A percentile compares a stretch with the other conserved stretches of the same genome.
phyloP scores from a whole-genome alignment of 2,113 vertebrate genomes.

The Eleginops maclovinus region DNA sequence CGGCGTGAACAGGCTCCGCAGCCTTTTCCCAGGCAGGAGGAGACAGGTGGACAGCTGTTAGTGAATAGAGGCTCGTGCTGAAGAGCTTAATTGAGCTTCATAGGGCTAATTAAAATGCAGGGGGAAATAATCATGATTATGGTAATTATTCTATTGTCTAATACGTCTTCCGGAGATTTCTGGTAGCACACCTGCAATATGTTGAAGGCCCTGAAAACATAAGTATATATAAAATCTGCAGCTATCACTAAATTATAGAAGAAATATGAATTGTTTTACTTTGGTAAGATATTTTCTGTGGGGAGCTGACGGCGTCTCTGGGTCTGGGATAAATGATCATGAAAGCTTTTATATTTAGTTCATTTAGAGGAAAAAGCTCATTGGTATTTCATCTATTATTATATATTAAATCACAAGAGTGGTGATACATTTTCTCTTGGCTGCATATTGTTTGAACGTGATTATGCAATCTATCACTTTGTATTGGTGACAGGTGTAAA shows the following conservation, averaged over 20 bases:
- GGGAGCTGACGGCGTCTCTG: no score
- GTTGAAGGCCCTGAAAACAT: constrained; percentile 20
- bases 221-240: constrained; percentile 3
- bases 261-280: constrained; percentile 40
- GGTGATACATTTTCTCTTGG: no score
- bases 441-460: no score
- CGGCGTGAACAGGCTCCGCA: constrained; percentile 77
- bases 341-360: no score
- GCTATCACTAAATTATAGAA: constrained; percentile 8
- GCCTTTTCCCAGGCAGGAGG: constrained; percentile 80
- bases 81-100: constrained; percentile 84
- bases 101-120: constrained; percentile 79
- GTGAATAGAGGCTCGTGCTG: constrained; percentile 77
- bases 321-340: no score
- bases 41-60: constrained; percentile 84
- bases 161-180: constrained; percentile 46
- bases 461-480: no score
- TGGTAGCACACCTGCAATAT: constrained; percentile 57
- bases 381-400: no score
- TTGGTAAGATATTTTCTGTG: no score
- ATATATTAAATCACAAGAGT: no score
- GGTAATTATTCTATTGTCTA: constrained; percentile 78
- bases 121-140: constrained; percentile 77
- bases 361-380: no score
- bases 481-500: no score